phyloP scores from a whole-genome alignment of 2,113 vertebrate species.

The Rostratula benghalensis region DNA sequence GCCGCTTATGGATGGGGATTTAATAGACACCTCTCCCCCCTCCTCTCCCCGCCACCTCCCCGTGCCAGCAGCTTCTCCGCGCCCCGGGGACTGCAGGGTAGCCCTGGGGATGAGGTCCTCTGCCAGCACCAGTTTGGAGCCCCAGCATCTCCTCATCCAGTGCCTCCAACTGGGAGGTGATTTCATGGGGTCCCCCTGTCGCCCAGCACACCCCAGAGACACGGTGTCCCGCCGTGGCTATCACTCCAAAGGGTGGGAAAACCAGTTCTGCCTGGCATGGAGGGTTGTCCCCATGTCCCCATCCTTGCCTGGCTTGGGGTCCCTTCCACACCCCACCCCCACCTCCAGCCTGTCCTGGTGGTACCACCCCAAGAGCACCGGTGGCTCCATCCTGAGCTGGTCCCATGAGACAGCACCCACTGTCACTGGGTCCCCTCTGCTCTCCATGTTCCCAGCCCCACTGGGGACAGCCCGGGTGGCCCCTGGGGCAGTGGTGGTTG shows the following conservation, averaged over 20 bases:
- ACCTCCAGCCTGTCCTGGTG: rapidly evolving
- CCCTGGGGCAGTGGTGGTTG: rapidly evolving
- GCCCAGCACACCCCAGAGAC: background rate
- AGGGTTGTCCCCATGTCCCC: background rate
- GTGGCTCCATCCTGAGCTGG: background rate
- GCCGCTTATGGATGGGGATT: background rate
- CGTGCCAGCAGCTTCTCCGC: background rate
- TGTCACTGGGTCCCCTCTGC: too few species aligned
- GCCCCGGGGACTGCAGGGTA: background rate
- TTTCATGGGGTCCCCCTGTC: rapidly evolving
- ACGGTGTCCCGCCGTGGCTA: rapidly evolving
- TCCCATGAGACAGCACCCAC: background rate
- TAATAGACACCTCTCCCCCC: background rate
- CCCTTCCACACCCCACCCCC: background rate
- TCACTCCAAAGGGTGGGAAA: rapidly evolving
- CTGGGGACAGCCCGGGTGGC: rapidly evolving
- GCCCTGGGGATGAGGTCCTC: background rate
- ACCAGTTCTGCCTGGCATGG: rapidly evolving
- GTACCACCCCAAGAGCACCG: rapidly evolving
- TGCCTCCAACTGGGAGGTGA: background rate
- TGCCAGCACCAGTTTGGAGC: background rate
- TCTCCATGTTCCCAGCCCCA: too few species aligned
- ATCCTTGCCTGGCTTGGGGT: rapidly evolving
- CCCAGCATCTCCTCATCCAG: background rate
- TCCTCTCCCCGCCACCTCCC: background rate